These are phyloP conservation scores for Apodemia duryi DNA, from an alignment of 2,888 invertebrate genomes.

Conservation along the genomic window DNA sequence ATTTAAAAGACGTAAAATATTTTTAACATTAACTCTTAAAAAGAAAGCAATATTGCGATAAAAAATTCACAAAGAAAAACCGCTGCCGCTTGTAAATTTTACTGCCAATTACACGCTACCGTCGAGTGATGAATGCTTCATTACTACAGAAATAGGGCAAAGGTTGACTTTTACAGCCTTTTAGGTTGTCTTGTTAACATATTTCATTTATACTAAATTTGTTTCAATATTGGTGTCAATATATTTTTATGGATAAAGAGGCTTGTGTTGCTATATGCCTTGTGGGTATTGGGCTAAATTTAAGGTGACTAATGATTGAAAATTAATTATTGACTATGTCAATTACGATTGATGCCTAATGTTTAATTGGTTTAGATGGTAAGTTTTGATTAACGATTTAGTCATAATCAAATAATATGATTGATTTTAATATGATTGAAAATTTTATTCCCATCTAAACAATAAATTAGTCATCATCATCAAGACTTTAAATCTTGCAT, in stretches of 20 bases:
- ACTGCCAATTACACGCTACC: slow-evolving; percentile 32
- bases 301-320: no score
- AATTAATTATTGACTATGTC: no score
- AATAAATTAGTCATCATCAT: no score
- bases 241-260: neutral
- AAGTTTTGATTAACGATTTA: no score
- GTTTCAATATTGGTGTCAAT: slow-evolving; percentile 17
- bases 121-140: slow-evolving; percentile 64
- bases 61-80: neutral
- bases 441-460: no score
- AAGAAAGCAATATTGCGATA: neutral
- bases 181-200: slow-evolving; percentile 46
- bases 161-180: slow-evolving; percentile 42
- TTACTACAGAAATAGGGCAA: slow-evolving; percentile 58
- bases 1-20: neutral
- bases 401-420: no score
- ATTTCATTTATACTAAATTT: slow-evolving; percentile 29
- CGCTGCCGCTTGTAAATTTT: slow-evolving; percentile 23
- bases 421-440: no score
- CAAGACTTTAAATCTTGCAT: no score
- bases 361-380: no score
- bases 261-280: neutral
- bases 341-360: no score
- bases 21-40: neutral
- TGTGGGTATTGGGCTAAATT: no score